Evolutionary conservation across 1,140 invertebrate species (phyloP), one percentile per base, ranked within the genome.

Genomic region (Portunus trituberculatus): DNA sequence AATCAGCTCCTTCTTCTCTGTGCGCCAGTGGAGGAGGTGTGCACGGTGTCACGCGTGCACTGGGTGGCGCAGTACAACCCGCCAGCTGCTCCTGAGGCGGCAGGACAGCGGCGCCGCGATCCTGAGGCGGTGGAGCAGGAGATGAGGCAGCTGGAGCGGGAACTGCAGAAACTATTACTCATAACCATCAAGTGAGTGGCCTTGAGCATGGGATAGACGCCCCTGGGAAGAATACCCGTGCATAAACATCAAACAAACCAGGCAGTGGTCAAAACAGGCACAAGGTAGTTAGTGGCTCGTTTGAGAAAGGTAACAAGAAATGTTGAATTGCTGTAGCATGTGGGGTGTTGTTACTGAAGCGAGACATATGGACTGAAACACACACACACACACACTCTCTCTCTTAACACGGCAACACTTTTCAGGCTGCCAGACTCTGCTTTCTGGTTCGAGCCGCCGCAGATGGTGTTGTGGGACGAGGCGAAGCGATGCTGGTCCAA

Each of bases 101-200:
- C 94, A 0, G 98, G 98, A 29, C 97, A 98, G 14, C 97, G 98
- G 31, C 97, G 98, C 93, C 97, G 98, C 8, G 96, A 96, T 29
- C 98, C 98, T 0, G 98, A 98, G 97, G 98, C 98, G 96, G 98
- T 98, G 91, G 98, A 98, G 96, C 98, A 98, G 0, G 98, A 98
- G 96, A 98, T 98, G 96, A 98, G 98, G 96, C 97, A 97, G 96
- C 97, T 98, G 25, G 98, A 98, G 96, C 97, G 97, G 29, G 98
- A 98, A 32, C 97, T 98, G 96, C 98, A 98, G 96, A 98, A 98
- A 96, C 97, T 98, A 20, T 97, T 98, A 2, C 96, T 98, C 10
- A 97, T 98, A 52, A 98, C 98, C 46, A 97, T 98, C 32, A 98
- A 98, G 98, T 98, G 96, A 39, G 92, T 96, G n/a, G 20, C 39